phyloP scores from a whole-genome alignment of 2,888 invertebrate species.

The Coelogynopora nodosa region DNA sequence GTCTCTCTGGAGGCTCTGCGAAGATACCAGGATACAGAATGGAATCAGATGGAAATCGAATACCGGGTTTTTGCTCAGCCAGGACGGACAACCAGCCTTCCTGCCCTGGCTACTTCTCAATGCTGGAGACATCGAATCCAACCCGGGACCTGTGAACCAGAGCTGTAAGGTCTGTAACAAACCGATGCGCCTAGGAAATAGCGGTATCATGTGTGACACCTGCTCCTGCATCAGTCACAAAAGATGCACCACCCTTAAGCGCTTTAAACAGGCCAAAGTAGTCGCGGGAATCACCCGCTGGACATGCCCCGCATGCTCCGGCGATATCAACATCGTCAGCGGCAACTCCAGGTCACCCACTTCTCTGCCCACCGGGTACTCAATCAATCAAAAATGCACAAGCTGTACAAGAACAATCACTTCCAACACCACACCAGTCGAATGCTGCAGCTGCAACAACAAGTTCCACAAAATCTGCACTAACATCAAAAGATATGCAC shows the following conservation, averaged over 20 bases:
- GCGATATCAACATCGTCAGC: neutral
- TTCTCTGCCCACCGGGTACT: neutral
- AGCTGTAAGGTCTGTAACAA: neutral
- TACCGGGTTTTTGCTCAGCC: neutral
- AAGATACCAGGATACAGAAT: neutral
- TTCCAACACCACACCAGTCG: neutral
- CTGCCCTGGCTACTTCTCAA: neutral
- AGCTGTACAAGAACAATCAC: neutral
- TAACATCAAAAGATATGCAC: neutral
- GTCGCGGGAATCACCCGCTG: too few relatives aligned
- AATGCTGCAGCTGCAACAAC: neutral
- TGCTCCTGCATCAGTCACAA: too few relatives aligned
- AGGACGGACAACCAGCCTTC: constrained; percentile 3
- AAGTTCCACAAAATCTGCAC: neutral
- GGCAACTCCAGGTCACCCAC: neutral
- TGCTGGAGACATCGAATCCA: neutral
- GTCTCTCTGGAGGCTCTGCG: neutral
- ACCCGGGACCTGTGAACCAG: neutral
- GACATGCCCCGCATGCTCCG: neutral
- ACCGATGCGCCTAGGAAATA: neutral
- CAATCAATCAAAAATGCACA: neutral
- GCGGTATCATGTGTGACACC: too few relatives aligned
- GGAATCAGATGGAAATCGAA: neutral
- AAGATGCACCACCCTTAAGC: too few relatives aligned
- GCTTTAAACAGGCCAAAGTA: too few relatives aligned